Evolutionary conservation across 1,140 invertebrate genomes (phyloP).

Genomic region (Plectrocnemia conspersa): DNA sequence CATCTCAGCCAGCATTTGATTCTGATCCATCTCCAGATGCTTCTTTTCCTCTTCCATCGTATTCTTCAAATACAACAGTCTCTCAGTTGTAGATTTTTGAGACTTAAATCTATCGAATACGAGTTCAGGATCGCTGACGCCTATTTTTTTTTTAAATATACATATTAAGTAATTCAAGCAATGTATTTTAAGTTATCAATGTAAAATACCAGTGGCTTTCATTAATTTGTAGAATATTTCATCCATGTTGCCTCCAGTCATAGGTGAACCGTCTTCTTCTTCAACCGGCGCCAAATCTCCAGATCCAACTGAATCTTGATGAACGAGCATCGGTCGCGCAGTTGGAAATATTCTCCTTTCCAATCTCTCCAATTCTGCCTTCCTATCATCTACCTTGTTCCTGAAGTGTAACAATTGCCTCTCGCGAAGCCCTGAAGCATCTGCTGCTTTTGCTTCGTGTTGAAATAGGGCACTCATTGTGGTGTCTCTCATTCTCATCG

Average conservation of each 20-base stretch:
- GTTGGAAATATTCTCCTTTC: constrained; percentile 66
- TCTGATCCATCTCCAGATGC: constrained; percentile 61
- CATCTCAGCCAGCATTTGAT: constrained; percentile 62
- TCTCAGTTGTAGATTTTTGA: constrained; percentile 64
- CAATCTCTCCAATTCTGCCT: constrained; percentile 63
- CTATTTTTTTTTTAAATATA: too few relatives aligned
- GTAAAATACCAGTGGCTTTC: constrained; percentile 62
- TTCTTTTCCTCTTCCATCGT: constrained; percentile 70
- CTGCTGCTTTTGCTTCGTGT: constrained; percentile 62
- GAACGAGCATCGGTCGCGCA: constrained; percentile 40
- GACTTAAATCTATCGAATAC: constrained; percentile 67
- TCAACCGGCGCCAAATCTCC: constrained; percentile 48
- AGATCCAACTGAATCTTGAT: constrained; percentile 53
- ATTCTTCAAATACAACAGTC: constrained; percentile 62
- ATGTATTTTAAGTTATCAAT: not conserved
- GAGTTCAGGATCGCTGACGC: constrained; percentile 66
- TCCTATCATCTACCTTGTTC: constrained; percentile 62
- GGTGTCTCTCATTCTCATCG: constrained; percentile 60
- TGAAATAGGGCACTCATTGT: constrained; percentile 61
- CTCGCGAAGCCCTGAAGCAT: constrained; percentile 59
- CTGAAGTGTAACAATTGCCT: constrained; percentile 58
- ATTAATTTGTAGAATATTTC: constrained; percentile 66
- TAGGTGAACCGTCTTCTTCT: constrained; percentile 45
- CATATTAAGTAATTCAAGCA: too few relatives aligned
- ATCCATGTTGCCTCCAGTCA: constrained; percentile 55